phyloP scores from a whole-genome alignment of 2,888 invertebrate genomes.

The Vandiemenella viatica region DNA sequence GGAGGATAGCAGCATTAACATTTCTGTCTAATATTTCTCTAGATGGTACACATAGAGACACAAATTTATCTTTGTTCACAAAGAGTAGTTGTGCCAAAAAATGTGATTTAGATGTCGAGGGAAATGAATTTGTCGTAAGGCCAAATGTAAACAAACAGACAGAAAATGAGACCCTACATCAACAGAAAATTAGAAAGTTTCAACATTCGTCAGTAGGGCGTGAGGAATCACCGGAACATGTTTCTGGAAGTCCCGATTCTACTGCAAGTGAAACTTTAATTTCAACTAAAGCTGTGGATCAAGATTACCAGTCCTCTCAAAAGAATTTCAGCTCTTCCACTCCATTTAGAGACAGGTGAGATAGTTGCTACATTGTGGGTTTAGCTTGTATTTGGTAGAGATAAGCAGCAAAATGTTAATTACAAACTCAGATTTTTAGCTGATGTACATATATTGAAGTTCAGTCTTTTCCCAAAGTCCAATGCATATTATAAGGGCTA shows the following conservation, averaged over 20 bases:
- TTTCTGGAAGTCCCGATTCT: constrained; percentile 59
- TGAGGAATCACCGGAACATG: constrained; percentile 30
- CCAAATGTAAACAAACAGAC: constrained; percentile 23
- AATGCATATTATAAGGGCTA: too few relatives aligned
- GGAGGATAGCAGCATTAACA: constrained; percentile 80
- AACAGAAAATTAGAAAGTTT: not conserved
- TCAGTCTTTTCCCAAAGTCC: too few relatives aligned
- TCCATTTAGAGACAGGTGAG: constrained; percentile 46
- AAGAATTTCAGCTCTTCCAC: constrained; percentile 22
- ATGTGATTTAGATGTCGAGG: constrained; percentile 14
- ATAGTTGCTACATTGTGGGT: not conserved
- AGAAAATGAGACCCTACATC: constrained; percentile 22
- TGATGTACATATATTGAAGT: too few relatives aligned
- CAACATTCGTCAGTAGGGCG: not conserved
- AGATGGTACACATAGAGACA: constrained; percentile 73
- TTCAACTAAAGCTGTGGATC: constrained; percentile 38
- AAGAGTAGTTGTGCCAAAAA: constrained; percentile 21
- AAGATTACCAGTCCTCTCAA: constrained; percentile 13
- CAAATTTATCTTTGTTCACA: constrained; percentile 33
- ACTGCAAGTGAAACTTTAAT: constrained; percentile 40
- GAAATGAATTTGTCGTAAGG: constrained; percentile 26
- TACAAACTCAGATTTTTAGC: too few relatives aligned
- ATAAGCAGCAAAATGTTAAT: too few relatives aligned
- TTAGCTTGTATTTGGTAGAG: too few relatives aligned
- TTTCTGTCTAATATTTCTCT: constrained; percentile 91